Evolutionary conservation across 2,888 invertebrate species (phyloP).

Genomic region (Cremastinae sp.): DNA sequence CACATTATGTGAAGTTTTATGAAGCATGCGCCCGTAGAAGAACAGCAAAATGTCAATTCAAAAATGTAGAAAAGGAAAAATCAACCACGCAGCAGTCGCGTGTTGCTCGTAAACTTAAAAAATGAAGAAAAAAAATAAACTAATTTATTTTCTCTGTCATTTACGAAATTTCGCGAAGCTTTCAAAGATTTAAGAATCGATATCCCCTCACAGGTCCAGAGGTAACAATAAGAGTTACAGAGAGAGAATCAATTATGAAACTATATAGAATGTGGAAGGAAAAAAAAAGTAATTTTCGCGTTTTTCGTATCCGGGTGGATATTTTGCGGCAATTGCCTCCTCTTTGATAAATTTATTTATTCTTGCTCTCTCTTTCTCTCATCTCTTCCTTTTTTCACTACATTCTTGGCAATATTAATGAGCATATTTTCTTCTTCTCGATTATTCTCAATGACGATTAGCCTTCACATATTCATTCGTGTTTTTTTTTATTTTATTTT

Average conservation of each 20-base stretch:
- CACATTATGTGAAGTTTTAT: no score
- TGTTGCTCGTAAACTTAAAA: no score
- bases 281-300: background rate
- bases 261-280: slow-evolving; percentile 3
- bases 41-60: no score
- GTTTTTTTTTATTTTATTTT: slow-evolving; percentile 21
- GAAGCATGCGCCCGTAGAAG: no score
- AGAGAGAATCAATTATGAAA: slow-evolving; percentile 27
- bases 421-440: slow-evolving; percentile 44
- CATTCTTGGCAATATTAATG: slow-evolving; percentile 16
- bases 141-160: slow-evolving; percentile 48
- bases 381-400: slow-evolving; percentile 6
- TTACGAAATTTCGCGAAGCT: slow-evolving; percentile 25
- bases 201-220: no score
- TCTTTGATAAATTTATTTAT: slow-evolving; percentile 22
- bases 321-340: background rate
- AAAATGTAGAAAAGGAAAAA: no score
- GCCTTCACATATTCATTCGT: slow-evolving; percentile 19
- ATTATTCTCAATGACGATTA: slow-evolving; percentile 54
- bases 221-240: no score
- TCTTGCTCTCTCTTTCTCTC: slow-evolving; percentile 12
- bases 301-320: slow-evolving; percentile 18
- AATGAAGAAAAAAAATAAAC: no score
- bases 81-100: no score
- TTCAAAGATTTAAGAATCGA: no score